Base-by-base conservation (phyloP, 2,888 invertebrate species). In the Amblyteles armatorius region DNA sequence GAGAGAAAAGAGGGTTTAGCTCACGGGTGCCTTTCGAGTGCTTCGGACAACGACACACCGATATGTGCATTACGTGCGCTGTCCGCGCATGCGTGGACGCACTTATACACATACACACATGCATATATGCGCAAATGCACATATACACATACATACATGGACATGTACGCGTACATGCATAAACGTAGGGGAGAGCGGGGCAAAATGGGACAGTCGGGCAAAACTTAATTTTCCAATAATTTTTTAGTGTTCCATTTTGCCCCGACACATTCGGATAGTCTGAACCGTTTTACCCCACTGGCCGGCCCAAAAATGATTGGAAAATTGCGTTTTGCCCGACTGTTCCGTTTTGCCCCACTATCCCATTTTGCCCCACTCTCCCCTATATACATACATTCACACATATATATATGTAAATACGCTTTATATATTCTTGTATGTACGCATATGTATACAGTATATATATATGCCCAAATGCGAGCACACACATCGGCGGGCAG, bases 21-120 rank as follows among this genome's bases (percentile, higher is more conserved):
- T 83, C 77, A 76, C 84, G 86, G 77, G 79, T 86, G 77, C 73
- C 78, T 48, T 48, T 78, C 83, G 86, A 84, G 79, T 83, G 72
- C 80, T 71, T 79, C 73, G 82, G 72, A 80, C 57, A 60, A 73
- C 78, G 68, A 72, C 33, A 82, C 36, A 67, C 65, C 40, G 55
- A 48, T 60, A 79, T 52, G 33, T 26, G 44, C 16, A 44, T 63
- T 40, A 50, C 52, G 52, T 29, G 22, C 2, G 19, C 50, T 6
- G 22, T 52, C 50, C 26, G 52, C 55, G 55, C 74, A 33, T 19
- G n/a, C 26, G n/a, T 57, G 40, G 16, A 26, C 22, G 6, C 36
- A 36, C 5, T 3, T 3, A 36, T 67, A 16, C 50, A 67, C 19
- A 29, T 29, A 29, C 3, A 29, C 29, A 29, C 29, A 29, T 29